Evolutionary conservation across 2,113 vertebrate genomes (phyloP), one percentile per base, ranked within the genome.

Genomic region (Carassius auratus): DNA sequence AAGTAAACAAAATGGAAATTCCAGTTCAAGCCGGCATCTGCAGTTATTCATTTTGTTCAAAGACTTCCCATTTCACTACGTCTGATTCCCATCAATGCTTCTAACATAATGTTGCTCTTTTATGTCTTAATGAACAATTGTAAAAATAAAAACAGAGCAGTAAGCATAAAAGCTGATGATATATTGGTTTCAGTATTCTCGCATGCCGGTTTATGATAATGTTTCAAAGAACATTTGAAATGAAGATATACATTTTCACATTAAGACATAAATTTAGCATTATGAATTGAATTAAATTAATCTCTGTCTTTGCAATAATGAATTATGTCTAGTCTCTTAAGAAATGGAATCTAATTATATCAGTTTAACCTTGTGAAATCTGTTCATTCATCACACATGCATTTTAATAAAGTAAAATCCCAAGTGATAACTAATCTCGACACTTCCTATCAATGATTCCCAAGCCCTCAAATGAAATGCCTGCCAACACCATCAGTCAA

Each of bases 371-470:
- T 85, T n/a, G 26, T 61, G 64, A 80, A 85, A 79, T 57, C 30
- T 52, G 64, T 83, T 19, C 62, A 79, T 80, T 55, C 36, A 59
- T 85, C 84, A 85, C n/a, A n/a, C 38, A 33, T 62, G 55, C 55
- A 15, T 80, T 85, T 86, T 80, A 86, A 86, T 81, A 74, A 86
- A 61, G 21, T 73, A 50, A 45, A 62, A 59, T 68, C 61, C 69
- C 19, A 26, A n/a, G 57, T 15, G 45, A 68, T 78, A 85, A 77
- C 42, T 23, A 78, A 85, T 78, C 84, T 55, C 19, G 45, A 78
- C 75, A 52, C 62, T 55, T 78, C 73, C 48, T 64, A 69, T 55
- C 79, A 68, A 55, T 52, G 45, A 61, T 61, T 76, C 85, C n/a
- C 19, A 52, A 74, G 66, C 48, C 76, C 55, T 48, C 33, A 64